Evolutionary conservation across 1,140 invertebrate species (phyloP).

Genomic region (Drosophila nannoptera): DNA sequence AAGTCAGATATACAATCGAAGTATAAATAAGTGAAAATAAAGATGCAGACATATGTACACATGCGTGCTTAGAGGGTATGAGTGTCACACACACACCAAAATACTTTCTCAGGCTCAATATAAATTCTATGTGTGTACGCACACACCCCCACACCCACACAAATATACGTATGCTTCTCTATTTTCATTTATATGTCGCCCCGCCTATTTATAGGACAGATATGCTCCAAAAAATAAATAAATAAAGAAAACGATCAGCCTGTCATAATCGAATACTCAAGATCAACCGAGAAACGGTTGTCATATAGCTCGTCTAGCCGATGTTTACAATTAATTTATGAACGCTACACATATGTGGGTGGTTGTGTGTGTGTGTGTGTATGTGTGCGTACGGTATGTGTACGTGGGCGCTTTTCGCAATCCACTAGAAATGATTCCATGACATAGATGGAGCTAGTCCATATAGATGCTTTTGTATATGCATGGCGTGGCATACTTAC

Average conservation of each 20-base stretch:
- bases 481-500: conserved; percentile 78
- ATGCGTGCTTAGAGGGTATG: not conserved
- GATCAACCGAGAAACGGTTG: conserved; percentile 41
- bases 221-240: conserved; percentile 58
- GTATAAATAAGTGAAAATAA: conserved; percentile 38
- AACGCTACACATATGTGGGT: conserved; percentile 33
- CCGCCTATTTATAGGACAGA: conserved; percentile 57
- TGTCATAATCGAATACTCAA: conserved; percentile 74
- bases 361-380: conserved; percentile 2
- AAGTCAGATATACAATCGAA: conserved; percentile 36
- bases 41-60: conserved; percentile 4
- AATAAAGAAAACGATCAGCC: conserved; percentile 47
- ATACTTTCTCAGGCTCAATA: too few species aligned
- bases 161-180: too few species aligned
- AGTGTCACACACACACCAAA: not conserved
- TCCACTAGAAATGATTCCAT: conserved; percentile 53
- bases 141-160: too few species aligned
- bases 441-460: conserved; percentile 1
- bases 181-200: conserved; percentile 45
- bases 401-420: conserved; percentile 52
- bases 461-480: conserved; percentile 7
- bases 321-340: conserved; percentile 57
- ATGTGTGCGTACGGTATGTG: conserved; percentile 27
- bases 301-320: conserved; percentile 27
- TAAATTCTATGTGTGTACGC: too few species aligned